Evolutionary conservation across 2,888 invertebrate genomes (phyloP), one percentile per base, ranked within the genome.

Genomic region (Polia nebulosa): DNA sequence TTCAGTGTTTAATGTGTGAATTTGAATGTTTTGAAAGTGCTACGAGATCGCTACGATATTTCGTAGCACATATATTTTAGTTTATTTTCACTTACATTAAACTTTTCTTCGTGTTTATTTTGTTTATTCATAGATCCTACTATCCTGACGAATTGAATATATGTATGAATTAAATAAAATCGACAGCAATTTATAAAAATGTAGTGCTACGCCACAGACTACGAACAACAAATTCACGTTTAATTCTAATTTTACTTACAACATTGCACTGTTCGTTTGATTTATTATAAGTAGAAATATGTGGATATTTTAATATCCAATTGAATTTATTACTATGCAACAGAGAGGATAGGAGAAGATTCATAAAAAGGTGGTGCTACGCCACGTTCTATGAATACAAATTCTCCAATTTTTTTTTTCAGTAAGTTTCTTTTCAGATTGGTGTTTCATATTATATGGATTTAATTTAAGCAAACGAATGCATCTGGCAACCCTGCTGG

Each of bases 401-500:
- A n/a, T 25, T 51, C 15, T 15, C 15, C 1, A 0, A 29, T 3
- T 27, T 4, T 22, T 45, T 17, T 47, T 8, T 20, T 41, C 17
- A 39, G 6, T 6, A 2, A 13, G 15, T 1, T 2, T 5, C 1
- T 32, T 20, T 51, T 8, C 11, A 15, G 13, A 25, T 52, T 5
- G 6, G 1, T 56, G 0, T 47, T 49, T 44, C 32, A 36, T 20
- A 51, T 25, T 52, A 57, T 67, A n/a, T 55, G 44, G 29, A 55
- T 45, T n/a, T 66, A 8, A n/a, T n/a, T 57, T 51, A 57, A 55
- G 27, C 60, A 59, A 60, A 68, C 49, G n/a, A 65, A 25, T 67
- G 27, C 76, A 77, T 82, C 82, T 84, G 90, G 73, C 91, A 93
- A 78, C 93, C 93, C 92, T 93, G 85, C 47, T 73, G 61, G 66